phyloP scores from a whole-genome alignment of 2,888 invertebrate genomes.

The Palloptera scutellata region DNA sequence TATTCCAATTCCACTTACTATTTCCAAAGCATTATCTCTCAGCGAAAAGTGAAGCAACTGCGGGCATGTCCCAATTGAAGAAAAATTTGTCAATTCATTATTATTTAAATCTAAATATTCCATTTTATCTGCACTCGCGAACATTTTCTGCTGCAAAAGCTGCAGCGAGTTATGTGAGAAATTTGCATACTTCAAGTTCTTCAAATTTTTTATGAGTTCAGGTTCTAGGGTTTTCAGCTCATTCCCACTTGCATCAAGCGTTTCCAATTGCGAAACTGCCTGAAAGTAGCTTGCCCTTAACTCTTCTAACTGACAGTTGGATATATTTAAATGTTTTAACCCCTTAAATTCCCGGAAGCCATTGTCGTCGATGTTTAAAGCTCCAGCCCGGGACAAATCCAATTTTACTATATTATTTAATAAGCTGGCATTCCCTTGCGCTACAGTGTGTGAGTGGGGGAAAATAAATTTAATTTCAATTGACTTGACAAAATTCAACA shows the following conservation, averaged over 20 bases:
- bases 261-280: slow-evolving; percentile 41
- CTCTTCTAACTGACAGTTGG: slow-evolving; percentile 44
- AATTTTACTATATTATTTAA: slow-evolving; percentile 30
- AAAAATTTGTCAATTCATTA: slow-evolving; percentile 50
- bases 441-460: too few relatives aligned
- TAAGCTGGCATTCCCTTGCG: too few relatives aligned
- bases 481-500: too few relatives aligned
- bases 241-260: slow-evolving; percentile 58
- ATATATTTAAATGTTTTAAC: slow-evolving; percentile 53
- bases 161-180: slow-evolving; percentile 53
- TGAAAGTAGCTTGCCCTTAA: slow-evolving; percentile 47
- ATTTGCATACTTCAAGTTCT: slow-evolving; percentile 49
- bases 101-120: slow-evolving; percentile 49
- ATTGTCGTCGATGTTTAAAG: slow-evolving; percentile 42
- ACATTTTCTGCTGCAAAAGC: slow-evolving; percentile 42
- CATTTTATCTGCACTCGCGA: slow-evolving; percentile 45
- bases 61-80: slow-evolving; percentile 45
- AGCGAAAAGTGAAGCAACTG: slow-evolving; percentile 48
- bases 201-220: slow-evolving; percentile 44
- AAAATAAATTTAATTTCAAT: too few relatives aligned
- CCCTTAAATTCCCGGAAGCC: slow-evolving; percentile 50
- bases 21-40: slow-evolving; percentile 50
- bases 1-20: slow-evolving; percentile 42
- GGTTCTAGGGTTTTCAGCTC: slow-evolving; percentile 43
- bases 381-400: slow-evolving; percentile 51